These are phyloP conservation scores for Cephalotes varians DNA, from an alignment of 2,888 invertebrate species.

Conservation along the genomic window DNA sequence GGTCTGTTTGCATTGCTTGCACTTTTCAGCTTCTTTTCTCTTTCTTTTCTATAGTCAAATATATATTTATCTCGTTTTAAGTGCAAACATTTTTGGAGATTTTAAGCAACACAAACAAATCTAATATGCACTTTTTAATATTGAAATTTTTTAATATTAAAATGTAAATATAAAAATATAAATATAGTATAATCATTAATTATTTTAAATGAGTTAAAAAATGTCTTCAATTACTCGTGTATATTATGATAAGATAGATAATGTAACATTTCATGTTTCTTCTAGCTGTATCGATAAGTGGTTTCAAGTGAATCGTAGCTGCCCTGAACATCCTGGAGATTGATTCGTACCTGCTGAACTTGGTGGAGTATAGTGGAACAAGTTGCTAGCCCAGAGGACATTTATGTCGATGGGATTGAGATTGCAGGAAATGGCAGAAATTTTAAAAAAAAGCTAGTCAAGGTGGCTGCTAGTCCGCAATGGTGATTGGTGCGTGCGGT, in stretches of 20 bases:
- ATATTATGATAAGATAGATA: neutral
- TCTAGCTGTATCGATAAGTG: conserved; percentile 99
- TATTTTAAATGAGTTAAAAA: neutral
- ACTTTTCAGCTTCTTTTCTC: too few species aligned
- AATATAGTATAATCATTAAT: neutral
- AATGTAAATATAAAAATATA: neutral
- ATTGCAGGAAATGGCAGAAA: conserved; percentile 66
- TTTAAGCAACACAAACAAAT: too few species aligned
- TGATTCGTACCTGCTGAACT: conserved; percentile 85
- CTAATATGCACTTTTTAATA: conserved; percentile 2
- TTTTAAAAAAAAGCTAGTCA: conserved; percentile 83
- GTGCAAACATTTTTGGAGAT: too few species aligned
- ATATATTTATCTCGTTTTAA: too few species aligned
- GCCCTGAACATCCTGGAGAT: conserved; percentile 99
- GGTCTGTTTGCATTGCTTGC: too few species aligned
- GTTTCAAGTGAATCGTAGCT: conserved; percentile 99
- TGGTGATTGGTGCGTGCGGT: conserved; percentile 80
- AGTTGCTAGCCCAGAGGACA: conserved; percentile 77
- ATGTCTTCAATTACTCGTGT: neutral
- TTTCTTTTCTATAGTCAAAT: too few species aligned
- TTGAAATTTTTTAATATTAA: neutral
- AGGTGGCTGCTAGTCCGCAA: conserved; percentile 85
- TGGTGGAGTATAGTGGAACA: conserved; percentile 78
- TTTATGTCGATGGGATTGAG: conserved; percentile 73
- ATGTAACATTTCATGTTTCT: conserved; percentile 72